Percentiles rank a stretch among this genome's conserved stretches.
These are phyloP conservation scores for Rotaria magnacalcarata DNA, from an alignment of 2,888 invertebrate species.

Conservation along the genomic window DNA sequence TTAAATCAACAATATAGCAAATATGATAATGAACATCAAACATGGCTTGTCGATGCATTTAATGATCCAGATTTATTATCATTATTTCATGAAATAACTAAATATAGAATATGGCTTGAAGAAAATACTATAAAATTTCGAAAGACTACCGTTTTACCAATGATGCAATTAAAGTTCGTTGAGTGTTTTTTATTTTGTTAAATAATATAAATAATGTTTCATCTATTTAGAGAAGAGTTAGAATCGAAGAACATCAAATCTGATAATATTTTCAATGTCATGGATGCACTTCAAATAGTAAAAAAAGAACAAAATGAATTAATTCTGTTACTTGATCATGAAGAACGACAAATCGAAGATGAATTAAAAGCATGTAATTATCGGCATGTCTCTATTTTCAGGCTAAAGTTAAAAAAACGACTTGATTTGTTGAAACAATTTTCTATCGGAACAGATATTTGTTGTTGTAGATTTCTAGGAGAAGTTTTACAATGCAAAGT, in stretches of 20 bases:
- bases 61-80: neutral
- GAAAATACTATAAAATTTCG: constrained; percentile 7
- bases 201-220: neutral
- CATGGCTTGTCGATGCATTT: constrained; percentile 2
- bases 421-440: too few relatives aligned
- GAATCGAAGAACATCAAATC: neutral
- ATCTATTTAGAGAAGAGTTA: constrained; percentile 23
- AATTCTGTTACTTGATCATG: neutral
- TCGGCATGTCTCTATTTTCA: too few relatives aligned
- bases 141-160: constrained; percentile 11
- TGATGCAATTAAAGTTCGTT: neutral
- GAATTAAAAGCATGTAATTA: constrained; percentile 35
- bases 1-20: constrained; percentile 29
- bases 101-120: neutral
- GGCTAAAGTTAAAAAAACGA: too few relatives aligned
- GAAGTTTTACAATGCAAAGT: too few relatives aligned
- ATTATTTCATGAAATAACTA: constrained; percentile 1
- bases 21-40: neutral
- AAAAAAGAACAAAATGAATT: constrained; percentile 15
- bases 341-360: neutral
- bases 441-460: too few relatives aligned
- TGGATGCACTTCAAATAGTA: neutral
- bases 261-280: neutral
- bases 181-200: neutral
- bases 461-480: too few relatives aligned